phyloP scores from a whole-genome alignment of 2,888 invertebrate species.

The Pristionchus japonicus region DNA sequence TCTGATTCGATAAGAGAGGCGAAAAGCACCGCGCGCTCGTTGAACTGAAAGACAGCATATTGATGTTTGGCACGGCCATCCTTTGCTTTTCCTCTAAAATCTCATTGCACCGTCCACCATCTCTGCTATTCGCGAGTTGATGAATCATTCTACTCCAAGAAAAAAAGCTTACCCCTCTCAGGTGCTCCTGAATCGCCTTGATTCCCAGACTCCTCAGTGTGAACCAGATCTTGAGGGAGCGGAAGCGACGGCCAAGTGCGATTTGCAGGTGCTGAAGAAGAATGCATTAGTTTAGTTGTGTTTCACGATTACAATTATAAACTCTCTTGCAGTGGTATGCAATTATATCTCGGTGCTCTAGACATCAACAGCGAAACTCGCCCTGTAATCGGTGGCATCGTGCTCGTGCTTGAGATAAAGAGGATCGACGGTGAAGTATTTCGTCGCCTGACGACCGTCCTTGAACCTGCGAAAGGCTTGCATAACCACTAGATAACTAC shows the following conservation, averaged over 20 bases:
- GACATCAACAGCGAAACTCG: slow-evolving; percentile 25
- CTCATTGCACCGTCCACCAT: too few species aligned
- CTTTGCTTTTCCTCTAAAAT: too few species aligned
- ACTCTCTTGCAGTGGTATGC: not conserved
- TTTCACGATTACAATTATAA: not conserved
- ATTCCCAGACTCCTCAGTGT: slow-evolving; percentile 93
- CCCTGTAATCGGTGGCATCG: slow-evolving; percentile 82
- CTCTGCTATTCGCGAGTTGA: too few species aligned
- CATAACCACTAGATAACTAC: too few species aligned
- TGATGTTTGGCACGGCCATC: too few species aligned
- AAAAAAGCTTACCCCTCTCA: slow-evolving; percentile 79
- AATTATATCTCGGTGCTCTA: too few species aligned
- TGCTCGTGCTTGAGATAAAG: slow-evolving; percentile 97
- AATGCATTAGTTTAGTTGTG: not conserved
- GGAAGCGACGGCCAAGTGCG: slow-evolving; percentile 92
- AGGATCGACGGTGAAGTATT: slow-evolving; percentile 97
- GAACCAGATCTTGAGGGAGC: slow-evolving; percentile 97
- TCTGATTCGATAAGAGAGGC: slow-evolving; percentile 83
- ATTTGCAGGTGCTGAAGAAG: slow-evolving; percentile 72
- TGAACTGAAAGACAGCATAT: slow-evolving; percentile 74
- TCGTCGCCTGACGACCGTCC: slow-evolving; percentile 91
- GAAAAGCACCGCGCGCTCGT: slow-evolving; percentile 84
- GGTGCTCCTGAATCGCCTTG: slow-evolving; percentile 90
- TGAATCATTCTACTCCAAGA: not conserved
- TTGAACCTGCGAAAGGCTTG: slow-evolving; percentile 50